phyloP scores from a whole-genome alignment of 2,797 vertebrate species.

The Halcyon leucocephala region DNA sequence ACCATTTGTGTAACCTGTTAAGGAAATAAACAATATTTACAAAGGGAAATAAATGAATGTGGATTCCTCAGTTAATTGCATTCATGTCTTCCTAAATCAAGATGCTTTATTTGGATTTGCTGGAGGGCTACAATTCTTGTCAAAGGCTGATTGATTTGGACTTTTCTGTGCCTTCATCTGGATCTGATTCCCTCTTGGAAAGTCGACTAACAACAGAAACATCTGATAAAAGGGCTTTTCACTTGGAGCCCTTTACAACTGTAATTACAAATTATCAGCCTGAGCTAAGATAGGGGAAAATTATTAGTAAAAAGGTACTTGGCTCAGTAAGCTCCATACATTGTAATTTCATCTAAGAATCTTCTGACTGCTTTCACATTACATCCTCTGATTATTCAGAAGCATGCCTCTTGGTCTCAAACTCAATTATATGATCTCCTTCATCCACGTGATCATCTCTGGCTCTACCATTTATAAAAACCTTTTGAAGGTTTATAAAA shows the following conservation, averaged over 20 bases:
- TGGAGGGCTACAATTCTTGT: conserved; percentile 58
- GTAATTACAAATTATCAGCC: conserved; percentile 64
- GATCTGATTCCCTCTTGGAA: conserved; percentile 60
- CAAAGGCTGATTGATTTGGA: conserved; percentile 63
- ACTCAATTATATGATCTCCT: neutral
- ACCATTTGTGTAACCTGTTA: conserved; percentile 72
- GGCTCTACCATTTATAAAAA: neutral
- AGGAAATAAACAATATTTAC: conserved; percentile 70
- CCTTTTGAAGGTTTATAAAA: neutral
- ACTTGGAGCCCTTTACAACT: conserved; percentile 33
- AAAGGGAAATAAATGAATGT: conserved; percentile 58
- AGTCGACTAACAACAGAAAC: conserved; percentile 32
- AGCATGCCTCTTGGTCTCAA: neutral
- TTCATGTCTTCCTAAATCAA: conserved; percentile 58
- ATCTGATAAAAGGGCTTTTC: conserved; percentile 59
- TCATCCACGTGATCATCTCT: neutral
- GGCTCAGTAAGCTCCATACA: conserved; percentile 2
- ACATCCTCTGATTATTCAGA: conserved; percentile 15
- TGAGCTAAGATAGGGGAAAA: conserved; percentile 47
- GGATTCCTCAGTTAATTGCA: conserved; percentile 66
- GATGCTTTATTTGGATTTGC: conserved; percentile 67
- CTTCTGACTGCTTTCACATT: neutral
- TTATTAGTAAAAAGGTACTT: conserved; percentile 51
- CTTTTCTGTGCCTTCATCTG: conserved; percentile 68
- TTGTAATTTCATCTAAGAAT: neutral